phyloP scores from a whole-genome alignment of 2,888 invertebrate species.

The Microplitis manilae region DNA sequence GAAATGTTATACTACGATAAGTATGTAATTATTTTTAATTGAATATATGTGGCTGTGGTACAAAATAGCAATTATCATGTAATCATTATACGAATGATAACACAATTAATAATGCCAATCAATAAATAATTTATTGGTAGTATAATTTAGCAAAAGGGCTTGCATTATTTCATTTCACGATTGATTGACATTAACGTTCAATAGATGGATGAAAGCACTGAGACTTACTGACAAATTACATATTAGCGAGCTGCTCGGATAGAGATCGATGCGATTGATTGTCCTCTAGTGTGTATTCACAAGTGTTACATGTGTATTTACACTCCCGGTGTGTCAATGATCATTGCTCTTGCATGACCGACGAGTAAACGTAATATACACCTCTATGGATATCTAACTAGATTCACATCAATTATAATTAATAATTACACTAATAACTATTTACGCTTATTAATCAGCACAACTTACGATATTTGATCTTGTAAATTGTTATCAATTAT shows the following conservation, averaged over 20 bases:
- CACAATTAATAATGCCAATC: too few species aligned
- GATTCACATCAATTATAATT: not conserved
- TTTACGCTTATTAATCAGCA: too few species aligned
- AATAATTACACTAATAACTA: not conserved
- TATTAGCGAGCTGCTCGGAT: conserved; percentile 16
- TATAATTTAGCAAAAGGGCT: too few species aligned
- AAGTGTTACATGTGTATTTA: not conserved
- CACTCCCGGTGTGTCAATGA: conserved; percentile 12
- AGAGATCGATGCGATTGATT: conserved; percentile 26
- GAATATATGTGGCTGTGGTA: too few species aligned
- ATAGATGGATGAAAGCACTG: conserved; percentile 6
- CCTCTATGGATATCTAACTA: not conserved
- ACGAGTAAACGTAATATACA: conserved; percentile 23
- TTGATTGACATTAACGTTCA: conserved; percentile 24
- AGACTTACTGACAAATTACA: conserved; percentile 29
- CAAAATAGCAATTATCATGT: too few species aligned
- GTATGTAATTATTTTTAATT: too few species aligned
- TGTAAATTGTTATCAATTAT: too few species aligned
- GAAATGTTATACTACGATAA: too few species aligned
- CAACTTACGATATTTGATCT: too few species aligned
- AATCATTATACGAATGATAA: too few species aligned
- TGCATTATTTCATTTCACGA: not conserved
- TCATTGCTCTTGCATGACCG: conserved; percentile 6
- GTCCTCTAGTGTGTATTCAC: conserved; percentile 24
- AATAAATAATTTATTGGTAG: too few species aligned